Evolutionary conservation across 2,113 vertebrate genomes (phyloP).

Genomic region (Jaculus jaculus): DNA sequence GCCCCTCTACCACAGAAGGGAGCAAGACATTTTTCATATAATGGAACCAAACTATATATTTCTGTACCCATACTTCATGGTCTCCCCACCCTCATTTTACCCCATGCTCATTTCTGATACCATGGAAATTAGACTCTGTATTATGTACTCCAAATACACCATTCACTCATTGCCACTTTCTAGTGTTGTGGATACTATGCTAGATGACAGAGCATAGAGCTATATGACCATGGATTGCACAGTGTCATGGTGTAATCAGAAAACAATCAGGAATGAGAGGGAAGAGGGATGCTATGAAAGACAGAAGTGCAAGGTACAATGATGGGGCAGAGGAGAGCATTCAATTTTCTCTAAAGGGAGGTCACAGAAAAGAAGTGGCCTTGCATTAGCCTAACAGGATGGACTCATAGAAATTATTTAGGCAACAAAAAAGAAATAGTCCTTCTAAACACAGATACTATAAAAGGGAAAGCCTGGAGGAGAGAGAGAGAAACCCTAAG

Average conservation of each 20-base stretch:
- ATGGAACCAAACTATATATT: not conserved
- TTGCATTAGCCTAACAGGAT: not conserved
- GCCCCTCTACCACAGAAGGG: slow-evolving; percentile 16
- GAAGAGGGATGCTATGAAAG: not conserved
- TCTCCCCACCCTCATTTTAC: not conserved
- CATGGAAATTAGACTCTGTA: not conserved
- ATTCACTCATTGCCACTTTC: not conserved
- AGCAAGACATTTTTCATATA: not conserved
- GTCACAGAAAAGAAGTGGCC: not conserved
- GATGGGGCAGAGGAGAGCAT: not conserved
- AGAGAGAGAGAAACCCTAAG: not conserved
- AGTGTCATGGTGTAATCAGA: not conserved
- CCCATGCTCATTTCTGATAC: not conserved
- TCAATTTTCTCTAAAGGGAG: not conserved
- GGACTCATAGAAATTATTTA: not conserved
- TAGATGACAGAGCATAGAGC: not conserved
- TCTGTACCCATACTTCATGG: not conserved
- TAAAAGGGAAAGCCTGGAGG: not conserved
- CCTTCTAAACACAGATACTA: not conserved
- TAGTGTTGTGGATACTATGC: not conserved
- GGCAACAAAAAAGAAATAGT: not conserved
- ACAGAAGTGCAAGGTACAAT: not conserved
- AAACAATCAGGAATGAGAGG: not conserved
- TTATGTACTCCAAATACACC: not conserved
- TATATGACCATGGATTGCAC: not conserved